Evolutionary conservation across 2,888 invertebrate genomes (phyloP).

Genomic region (Pediacus dermestoides): DNA sequence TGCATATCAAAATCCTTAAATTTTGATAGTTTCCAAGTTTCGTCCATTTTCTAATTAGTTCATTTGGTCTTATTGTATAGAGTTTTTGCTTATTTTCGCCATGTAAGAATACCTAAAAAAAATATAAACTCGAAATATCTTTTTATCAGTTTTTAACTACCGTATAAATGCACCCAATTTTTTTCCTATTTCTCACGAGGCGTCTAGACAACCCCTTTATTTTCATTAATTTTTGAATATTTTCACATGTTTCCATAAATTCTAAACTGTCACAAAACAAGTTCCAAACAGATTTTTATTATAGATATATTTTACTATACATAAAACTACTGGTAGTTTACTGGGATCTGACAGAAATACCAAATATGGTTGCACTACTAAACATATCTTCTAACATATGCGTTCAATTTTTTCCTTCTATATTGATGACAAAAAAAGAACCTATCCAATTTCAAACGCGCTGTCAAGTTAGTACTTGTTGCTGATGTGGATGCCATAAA

Average conservation of each 20-base stretch:
- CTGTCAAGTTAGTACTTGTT: constrained; percentile 7
- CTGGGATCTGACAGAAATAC: constrained; percentile 14
- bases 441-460: constrained; percentile 17
- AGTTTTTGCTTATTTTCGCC: too few relatives aligned
- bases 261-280: too few relatives aligned
- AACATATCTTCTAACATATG: constrained; percentile 24
- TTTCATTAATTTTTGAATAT: constrained; percentile 20
- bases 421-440: constrained; percentile 16
- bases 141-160: constrained; percentile 11
- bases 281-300: too few relatives aligned
- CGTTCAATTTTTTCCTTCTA: constrained; percentile 17
- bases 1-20: too few relatives aligned
- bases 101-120: constrained; percentile 10
- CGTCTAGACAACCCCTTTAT: constrained; percentile 20
- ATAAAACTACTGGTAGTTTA: too few relatives aligned
- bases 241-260: constrained; percentile 28
- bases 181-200: constrained; percentile 18
- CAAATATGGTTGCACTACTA: constrained; percentile 16
- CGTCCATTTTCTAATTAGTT: too few relatives aligned
- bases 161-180: constrained; percentile 2
- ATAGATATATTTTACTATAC: too few relatives aligned
- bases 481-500: too few relatives aligned
- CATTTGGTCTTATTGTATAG: too few relatives aligned
- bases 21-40: too few relatives aligned
- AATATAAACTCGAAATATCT: constrained; percentile 12